A percentile compares a stretch with the other conserved stretches of the same genome.
phyloP scores from a whole-genome alignment of 1,140 invertebrate genomes.

The Trichonephila inaurata region DNA sequence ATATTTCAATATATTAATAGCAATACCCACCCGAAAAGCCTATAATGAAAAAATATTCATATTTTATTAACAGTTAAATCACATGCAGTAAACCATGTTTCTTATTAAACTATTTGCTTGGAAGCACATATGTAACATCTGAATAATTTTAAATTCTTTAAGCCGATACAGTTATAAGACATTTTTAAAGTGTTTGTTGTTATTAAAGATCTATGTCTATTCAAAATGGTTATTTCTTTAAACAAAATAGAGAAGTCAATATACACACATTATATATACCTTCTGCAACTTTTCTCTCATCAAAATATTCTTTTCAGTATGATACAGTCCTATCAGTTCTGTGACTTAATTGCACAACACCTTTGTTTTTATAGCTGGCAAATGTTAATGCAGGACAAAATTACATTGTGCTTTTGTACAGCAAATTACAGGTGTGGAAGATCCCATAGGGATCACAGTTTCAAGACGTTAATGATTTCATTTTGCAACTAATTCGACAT shows the following conservation, averaged over 20 bases:
- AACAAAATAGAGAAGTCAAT: constrained; percentile 13
- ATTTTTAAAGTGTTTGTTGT: background rate
- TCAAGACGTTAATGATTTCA: background rate
- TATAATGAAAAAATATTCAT: constrained; percentile 20
- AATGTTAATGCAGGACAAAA: constrained; percentile 58
- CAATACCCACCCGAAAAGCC: background rate
- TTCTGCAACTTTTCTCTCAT: background rate
- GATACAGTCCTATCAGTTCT: constrained; percentile 11
- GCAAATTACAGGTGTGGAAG: constrained; percentile 59
- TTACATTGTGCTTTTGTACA: constrained; percentile 73
- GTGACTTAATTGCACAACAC: constrained; percentile 66
- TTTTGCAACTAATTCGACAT: constrained; percentile 87
- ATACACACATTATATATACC: background rate
- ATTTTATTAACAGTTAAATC: constrained; percentile 9
- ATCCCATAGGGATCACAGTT: constrained; percentile 64
- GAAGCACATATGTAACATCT: constrained; percentile 41
- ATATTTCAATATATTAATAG: background rate
- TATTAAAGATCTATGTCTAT: background rate
- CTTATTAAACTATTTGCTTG: constrained; percentile 1
- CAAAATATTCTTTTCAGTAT: background rate
- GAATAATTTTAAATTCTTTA: constrained; percentile 36
- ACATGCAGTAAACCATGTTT: background rate
- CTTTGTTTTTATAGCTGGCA: constrained; percentile 43
- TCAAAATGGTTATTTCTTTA: background rate
- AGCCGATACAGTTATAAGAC: background rate